These are phyloP conservation scores for Theocolax elegans DNA, from an alignment of 1,140 invertebrate genomes.

Conservation along the genomic window DNA sequence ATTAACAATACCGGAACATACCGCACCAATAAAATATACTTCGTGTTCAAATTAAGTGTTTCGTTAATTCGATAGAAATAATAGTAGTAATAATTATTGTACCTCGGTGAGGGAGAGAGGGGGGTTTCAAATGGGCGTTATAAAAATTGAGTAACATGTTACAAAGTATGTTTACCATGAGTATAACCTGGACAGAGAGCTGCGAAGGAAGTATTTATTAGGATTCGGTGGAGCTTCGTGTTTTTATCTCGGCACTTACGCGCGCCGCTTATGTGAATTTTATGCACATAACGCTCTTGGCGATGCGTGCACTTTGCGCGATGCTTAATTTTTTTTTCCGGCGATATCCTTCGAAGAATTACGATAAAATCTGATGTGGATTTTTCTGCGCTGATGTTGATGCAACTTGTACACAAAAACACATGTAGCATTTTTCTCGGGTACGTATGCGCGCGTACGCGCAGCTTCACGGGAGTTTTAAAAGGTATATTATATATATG, in stretches of 20 bases:
- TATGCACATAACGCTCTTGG: slow-evolving; percentile 15
- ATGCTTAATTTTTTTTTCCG: neutral
- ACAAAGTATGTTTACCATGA: no score
- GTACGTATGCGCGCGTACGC: neutral
- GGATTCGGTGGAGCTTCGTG: neutral
- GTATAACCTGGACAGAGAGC: neutral
- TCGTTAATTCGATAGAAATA: no score
- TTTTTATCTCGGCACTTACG: slow-evolving; percentile 23
- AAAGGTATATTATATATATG: neutral
- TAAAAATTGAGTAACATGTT: slow-evolving; percentile 1
- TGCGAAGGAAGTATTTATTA: neutral
- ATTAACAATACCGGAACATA: no score
- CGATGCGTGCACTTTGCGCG: neutral
- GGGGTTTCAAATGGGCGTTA: neutral
- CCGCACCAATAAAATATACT: no score
- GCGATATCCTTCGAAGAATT: neutral
- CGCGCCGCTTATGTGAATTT: slow-evolving; percentile 5
- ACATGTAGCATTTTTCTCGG: neutral
- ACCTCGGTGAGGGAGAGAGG: no score
- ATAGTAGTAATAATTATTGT: slow-evolving; percentile 18
- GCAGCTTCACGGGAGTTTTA: neutral
- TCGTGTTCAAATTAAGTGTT: no score
- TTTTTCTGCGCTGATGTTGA: slow-evolving; percentile 6
- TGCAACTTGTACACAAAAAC: neutral
- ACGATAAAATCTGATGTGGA: neutral